Evolutionary conservation across 2,113 vertebrate species (phyloP).

Genomic region (Aptenodytes forsteri): DNA sequence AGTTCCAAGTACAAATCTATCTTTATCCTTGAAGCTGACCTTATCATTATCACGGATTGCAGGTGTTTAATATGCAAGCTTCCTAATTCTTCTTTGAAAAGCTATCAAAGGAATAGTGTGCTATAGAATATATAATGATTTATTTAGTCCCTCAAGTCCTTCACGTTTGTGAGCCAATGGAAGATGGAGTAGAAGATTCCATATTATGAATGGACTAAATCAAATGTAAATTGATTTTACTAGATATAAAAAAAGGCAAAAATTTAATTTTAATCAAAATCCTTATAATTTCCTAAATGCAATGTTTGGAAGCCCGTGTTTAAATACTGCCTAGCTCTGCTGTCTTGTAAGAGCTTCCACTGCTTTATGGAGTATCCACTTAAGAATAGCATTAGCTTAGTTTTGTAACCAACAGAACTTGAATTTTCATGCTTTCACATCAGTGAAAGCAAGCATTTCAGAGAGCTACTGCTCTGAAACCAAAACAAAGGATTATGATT

Average conservation of each 20-base stretch:
- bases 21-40: conserved; percentile 49
- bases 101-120: background rate
- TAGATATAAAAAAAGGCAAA: background rate
- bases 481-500: background rate
- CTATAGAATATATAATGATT: conserved; percentile 44
- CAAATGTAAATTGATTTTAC: background rate
- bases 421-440: background rate
- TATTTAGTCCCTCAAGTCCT: background rate
- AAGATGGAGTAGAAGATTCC: background rate
- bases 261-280: background rate
- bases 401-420: background rate
- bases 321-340: background rate
- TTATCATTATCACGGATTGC: background rate
- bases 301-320: background rate
- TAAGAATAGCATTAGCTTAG: background rate
- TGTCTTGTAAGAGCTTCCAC: background rate
- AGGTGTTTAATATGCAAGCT: conserved; percentile 61
- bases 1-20: background rate
- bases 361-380: background rate
- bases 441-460: background rate
- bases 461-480: background rate
- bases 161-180: background rate
- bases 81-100: conserved; percentile 55
- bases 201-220: background rate
- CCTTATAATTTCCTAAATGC: background rate